phyloP scores from a whole-genome alignment of 2,797 vertebrate species.

The Avahi laniger region DNA sequence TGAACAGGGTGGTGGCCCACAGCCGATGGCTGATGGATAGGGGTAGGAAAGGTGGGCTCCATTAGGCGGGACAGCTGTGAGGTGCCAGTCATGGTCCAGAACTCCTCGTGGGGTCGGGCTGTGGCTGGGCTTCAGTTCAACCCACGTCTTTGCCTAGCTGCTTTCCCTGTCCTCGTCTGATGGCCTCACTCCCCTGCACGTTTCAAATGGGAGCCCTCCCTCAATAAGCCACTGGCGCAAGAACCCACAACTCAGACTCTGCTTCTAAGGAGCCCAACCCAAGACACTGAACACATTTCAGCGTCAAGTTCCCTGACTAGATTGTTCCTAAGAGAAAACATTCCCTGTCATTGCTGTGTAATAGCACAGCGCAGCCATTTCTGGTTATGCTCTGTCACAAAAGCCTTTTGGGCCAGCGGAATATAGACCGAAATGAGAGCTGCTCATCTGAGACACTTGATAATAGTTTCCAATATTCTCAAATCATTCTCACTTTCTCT shows the following conservation, averaged over 20 bases:
- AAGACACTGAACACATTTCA: not conserved
- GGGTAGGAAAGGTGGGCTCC: too few relatives aligned
- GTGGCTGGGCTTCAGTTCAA: not conserved
- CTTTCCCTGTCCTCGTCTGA: not conserved
- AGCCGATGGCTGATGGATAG: not conserved
- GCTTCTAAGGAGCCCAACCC: not conserved
- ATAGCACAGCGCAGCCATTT: not conserved
- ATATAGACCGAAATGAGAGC: not conserved
- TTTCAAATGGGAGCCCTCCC: not conserved
- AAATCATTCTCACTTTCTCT: slow-evolving; percentile 15
- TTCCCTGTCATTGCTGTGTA: not conserved
- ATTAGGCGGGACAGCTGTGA: not conserved
- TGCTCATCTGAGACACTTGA: not conserved
- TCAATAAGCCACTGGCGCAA: not conserved
- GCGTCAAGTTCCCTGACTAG: not conserved
- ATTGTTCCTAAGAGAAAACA: not conserved
- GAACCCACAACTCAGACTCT: not conserved
- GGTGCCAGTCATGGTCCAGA: not conserved
- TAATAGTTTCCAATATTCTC: not conserved
- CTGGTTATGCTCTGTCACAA: not conserved
- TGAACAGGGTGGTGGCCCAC: not conserved
- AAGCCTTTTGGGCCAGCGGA: not conserved
- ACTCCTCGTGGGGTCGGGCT: not conserved
- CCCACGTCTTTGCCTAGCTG: not conserved
- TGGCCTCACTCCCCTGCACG: not conserved